Percentiles rank a stretch among this genome's conserved stretches.
Evolutionary conservation across 64 coral and sea anemone genomes (phyloP).

Genomic region (Porites lutea): DNA sequence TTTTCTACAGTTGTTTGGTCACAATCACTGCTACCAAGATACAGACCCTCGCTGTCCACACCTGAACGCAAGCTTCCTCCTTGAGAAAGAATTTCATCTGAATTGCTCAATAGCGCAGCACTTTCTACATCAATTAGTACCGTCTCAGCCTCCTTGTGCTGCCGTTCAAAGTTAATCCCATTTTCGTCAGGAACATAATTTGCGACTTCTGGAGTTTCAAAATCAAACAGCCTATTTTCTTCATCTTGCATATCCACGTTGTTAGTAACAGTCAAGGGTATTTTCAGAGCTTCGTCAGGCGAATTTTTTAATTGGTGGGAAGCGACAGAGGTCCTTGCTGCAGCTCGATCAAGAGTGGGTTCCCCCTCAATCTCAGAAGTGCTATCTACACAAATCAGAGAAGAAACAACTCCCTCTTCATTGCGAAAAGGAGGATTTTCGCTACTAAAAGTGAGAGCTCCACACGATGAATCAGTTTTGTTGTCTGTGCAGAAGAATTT

Average conservation of each 20-base stretch:
- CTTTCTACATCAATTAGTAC: neutral
- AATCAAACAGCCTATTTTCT: neutral
- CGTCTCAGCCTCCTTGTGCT: neutral
- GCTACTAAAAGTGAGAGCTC: neutral
- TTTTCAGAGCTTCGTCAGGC: neutral
- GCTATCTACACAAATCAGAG: neutral
- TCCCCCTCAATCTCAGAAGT: neutral
- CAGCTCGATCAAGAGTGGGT: neutral
- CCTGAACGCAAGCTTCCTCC: neutral
- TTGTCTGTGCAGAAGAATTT: neutral
- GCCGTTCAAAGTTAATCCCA: too few species aligned
- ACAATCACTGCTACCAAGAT: neutral
- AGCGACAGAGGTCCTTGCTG: neutral
- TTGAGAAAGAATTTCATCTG: neutral
- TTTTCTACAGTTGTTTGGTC: neutral
- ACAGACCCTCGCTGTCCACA: too few species aligned
- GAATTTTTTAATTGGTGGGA: neutral
- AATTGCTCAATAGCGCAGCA: neutral
- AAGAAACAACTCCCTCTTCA: neutral
- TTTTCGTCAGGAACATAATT: neutral
- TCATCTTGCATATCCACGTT: neutral
- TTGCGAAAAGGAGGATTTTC: neutral
- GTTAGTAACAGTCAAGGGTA: neutral
- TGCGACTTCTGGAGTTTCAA: neutral
- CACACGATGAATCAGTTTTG: neutral